A percentile compares a stretch with the other conserved stretches of the same genome.
phyloP scores from a whole-genome alignment of 2,797 vertebrate genomes.

The Molossus alvarezi region DNA sequence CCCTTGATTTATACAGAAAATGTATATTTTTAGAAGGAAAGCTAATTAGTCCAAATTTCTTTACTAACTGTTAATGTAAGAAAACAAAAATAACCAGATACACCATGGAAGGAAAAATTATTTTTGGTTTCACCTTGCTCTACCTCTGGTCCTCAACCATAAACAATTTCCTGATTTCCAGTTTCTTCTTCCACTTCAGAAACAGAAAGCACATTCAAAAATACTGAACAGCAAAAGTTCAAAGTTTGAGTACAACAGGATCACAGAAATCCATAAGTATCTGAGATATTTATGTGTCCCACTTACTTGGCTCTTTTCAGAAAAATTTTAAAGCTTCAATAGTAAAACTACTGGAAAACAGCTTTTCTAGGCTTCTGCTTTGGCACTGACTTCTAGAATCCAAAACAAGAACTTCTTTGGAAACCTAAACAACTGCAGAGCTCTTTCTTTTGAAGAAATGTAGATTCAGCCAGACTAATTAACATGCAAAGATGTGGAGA shows the following conservation, averaged over 20 bases:
- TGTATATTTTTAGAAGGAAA: not conserved
- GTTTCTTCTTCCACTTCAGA: not conserved
- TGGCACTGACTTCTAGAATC: not conserved
- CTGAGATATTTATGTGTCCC: not conserved
- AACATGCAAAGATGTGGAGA: constrained; percentile 1
- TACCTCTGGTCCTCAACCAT: not conserved
- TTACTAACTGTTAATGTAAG: constrained; percentile 4
- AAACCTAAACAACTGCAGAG: not conserved
- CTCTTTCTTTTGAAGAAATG: constrained; percentile 15
- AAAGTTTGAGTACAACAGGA: not conserved
- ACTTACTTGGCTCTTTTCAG: not conserved
- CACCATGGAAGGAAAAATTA: not conserved
- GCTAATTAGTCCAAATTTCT: not conserved
- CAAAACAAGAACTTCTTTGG: not conserved
- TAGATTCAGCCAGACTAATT: not conserved
- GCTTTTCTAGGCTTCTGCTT: not conserved
- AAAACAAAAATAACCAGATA: constrained; percentile 22
- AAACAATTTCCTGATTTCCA: not conserved
- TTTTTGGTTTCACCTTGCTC: not conserved
- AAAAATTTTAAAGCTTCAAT: not conserved
- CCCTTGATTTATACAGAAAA: not conserved
- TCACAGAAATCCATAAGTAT: constrained; percentile 4
- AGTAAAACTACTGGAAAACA: constrained; percentile 32
- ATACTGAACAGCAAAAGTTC: not conserved
- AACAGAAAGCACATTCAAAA: constrained; percentile 18